Percentiles rank a stretch among this genome's conserved stretches.
phyloP scores from a whole-genome alignment of 2,888 invertebrate genomes.

The Teinopalpus imperialis region DNA sequence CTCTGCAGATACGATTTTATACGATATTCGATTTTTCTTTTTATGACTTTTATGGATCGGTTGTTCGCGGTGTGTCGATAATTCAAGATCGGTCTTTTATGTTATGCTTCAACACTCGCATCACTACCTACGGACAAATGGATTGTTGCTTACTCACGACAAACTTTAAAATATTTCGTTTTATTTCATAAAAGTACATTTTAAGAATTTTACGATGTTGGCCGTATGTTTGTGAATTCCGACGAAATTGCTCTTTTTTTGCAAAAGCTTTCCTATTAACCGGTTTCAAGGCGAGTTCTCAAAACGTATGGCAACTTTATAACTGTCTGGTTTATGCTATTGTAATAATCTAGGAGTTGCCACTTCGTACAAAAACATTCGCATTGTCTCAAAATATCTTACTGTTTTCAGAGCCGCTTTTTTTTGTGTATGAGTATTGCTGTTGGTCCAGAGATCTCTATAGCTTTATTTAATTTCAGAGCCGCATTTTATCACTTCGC shows the following conservation, averaged over 20 bases:
- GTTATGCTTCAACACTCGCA: slow-evolving; percentile 30
- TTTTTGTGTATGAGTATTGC: no score
- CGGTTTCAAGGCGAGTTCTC: slow-evolving; percentile 62
- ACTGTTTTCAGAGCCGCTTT: slow-evolving; percentile 55
- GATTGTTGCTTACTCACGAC: slow-evolving; percentile 8
- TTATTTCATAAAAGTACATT: slow-evolving; percentile 24
- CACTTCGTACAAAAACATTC: slow-evolving; percentile 64
- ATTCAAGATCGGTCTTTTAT: slow-evolving; percentile 56
- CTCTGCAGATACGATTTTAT: slow-evolving; percentile 75
- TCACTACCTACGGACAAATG: slow-evolving; percentile 17
- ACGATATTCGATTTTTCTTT: slow-evolving; percentile 73
- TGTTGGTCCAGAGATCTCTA: no score
- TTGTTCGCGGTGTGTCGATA: slow-evolving; percentile 76
- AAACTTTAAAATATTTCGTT: neutral
- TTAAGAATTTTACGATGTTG: slow-evolving; percentile 14
- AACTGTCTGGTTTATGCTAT: slow-evolving; percentile 77
- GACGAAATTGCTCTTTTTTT: slow-evolving; percentile 44
- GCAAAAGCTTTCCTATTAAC: slow-evolving; percentile 66
- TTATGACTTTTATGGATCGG: slow-evolving; percentile 76
- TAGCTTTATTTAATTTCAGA: no score
- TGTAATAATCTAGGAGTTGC: slow-evolving; percentile 75
- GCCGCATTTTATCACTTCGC: slow-evolving; percentile 64
- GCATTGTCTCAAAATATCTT: slow-evolving; percentile 71
- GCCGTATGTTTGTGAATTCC: slow-evolving; percentile 24
- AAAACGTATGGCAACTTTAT: slow-evolving; percentile 63